Conservation (phyloP, 2,113 vertebrate genomes). For the Steatornis caripensis region DNA sequence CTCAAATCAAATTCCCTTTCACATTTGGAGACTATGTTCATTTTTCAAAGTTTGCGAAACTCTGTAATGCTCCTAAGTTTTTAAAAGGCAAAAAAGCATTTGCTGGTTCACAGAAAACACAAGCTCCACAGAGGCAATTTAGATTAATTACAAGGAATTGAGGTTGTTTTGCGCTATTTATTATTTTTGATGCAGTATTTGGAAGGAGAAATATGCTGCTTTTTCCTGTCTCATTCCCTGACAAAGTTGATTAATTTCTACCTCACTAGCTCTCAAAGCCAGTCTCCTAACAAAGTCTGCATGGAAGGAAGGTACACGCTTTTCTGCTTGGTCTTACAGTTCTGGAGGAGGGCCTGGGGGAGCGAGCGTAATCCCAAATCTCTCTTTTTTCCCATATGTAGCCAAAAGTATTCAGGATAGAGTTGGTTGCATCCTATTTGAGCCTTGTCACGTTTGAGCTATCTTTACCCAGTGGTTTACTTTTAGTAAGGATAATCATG, state of each 20-base stretch:
- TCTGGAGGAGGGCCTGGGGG: not conserved
- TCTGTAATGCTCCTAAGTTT: not conserved
- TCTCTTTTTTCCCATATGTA: conserved; percentile 70
- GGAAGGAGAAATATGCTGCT: conserved; percentile 47
- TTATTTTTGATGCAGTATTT: conserved; percentile 42
- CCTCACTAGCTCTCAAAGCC: conserved; percentile 71
- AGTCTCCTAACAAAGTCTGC: conserved; percentile 46
- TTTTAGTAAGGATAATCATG: conserved; percentile 98
- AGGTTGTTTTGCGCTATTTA: conserved; percentile 36
- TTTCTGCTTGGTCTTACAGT: not conserved
- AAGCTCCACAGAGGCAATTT: not conserved
- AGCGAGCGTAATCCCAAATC: conserved; percentile 7
- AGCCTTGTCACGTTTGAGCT: conserved; percentile 93
- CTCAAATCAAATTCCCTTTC: not conserved
- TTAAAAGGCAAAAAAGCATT: not conserved
- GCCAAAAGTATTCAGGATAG: conserved; percentile 74
- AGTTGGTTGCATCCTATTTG: conserved; percentile 79
- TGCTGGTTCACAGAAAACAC: not conserved
- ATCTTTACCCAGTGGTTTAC: conserved; percentile 96
- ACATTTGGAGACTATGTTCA: not conserved
- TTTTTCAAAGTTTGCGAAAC: not conserved
- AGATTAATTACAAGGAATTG: not conserved
- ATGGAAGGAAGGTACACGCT: not conserved
- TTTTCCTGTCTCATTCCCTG: conserved; percentile 64
- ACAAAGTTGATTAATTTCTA: conserved; percentile 68